Conservation (phyloP, 1,140 invertebrate species). For the Parasteatoda tepidariorum region DNA sequence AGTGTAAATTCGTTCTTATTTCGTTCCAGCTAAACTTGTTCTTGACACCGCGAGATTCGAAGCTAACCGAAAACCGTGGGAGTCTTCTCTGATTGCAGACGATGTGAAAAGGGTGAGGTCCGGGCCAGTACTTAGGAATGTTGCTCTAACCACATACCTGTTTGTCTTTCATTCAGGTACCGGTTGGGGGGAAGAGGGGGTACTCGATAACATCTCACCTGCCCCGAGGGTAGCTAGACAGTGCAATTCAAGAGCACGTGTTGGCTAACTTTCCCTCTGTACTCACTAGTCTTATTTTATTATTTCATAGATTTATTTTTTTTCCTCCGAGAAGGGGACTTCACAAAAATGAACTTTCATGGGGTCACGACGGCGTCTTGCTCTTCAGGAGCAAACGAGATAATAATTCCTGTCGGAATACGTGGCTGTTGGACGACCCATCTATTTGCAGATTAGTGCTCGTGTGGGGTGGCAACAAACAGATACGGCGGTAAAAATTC, state of each 20-base stretch:
- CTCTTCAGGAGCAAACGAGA: neutral
- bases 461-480: no score
- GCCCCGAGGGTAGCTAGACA: slow-evolving; percentile 35
- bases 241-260: slow-evolving; percentile 13
- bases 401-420: neutral
- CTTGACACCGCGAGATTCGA: neutral
- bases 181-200: slow-evolving; percentile 8
- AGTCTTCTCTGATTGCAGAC: neutral
- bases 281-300: neutral
- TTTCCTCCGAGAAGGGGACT: neutral
- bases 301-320: no score
- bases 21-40: neutral
- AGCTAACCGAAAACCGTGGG: slow-evolving; percentile 1
- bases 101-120: slow-evolving; percentile 31
- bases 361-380: slow-evolving; percentile 41
- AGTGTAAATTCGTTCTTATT: neutral
- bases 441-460: no score
- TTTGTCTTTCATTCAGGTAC: slow-evolving; percentile 32
- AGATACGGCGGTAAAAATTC: no score
- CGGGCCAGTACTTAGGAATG: slow-evolving; percentile 24
- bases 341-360: neutral
- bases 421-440: neutral
- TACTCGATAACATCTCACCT: slow-evolving; percentile 44
- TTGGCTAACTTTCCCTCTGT: neutral
- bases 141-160: slow-evolving; percentile 45